Conservation (phyloP, 1,140 invertebrate genomes). For the Cryptotermes secundus region DNA sequence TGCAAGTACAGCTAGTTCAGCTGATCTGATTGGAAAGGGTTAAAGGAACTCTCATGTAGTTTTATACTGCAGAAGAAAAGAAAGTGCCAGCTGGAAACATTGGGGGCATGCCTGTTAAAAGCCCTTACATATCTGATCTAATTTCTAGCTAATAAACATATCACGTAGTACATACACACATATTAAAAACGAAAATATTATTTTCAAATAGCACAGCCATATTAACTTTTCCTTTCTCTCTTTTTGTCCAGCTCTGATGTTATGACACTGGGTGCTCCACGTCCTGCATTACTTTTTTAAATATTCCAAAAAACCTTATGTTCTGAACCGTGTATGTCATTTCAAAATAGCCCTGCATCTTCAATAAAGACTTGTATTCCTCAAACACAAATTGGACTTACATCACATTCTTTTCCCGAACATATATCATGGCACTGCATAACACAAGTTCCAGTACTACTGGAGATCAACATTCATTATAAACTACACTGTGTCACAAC, state of each 20-base stretch:
- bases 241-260: background rate
- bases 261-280: background rate
- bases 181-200: background rate
- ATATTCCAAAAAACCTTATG: too few species aligned
- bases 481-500: background rate
- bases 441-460: background rate
- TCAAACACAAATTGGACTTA: background rate
- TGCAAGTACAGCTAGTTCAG: background rate
- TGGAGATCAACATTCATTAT: background rate
- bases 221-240: background rate
- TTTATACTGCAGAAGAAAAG: background rate
- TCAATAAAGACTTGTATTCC: background rate
- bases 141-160: background rate
- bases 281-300: too few species aligned
- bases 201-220: conserved; percentile 16
- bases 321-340: too few species aligned
- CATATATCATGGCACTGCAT: background rate
- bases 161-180: background rate
- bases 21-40: background rate
- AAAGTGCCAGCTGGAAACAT: background rate
- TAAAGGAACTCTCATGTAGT: background rate
- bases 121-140: background rate
- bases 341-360: background rate
- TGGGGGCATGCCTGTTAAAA: background rate
- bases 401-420: background rate